A percentile compares a stretch with the other conserved stretches of the same genome.
Evolutionary conservation across 1,140 invertebrate species (phyloP).

Genomic region (Cecropterus lyciades): DNA sequence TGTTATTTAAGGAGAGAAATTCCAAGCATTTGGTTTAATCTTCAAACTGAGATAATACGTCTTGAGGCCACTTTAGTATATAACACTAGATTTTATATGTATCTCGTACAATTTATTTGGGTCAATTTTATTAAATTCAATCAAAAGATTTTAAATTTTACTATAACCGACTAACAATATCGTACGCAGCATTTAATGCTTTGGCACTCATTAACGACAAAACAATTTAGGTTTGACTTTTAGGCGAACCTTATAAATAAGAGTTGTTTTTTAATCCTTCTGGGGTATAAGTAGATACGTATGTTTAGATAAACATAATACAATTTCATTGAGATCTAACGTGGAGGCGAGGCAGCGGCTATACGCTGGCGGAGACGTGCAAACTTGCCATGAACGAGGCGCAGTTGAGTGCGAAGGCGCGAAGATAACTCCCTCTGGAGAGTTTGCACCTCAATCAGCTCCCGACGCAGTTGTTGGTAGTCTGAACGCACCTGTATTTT

Average conservation of each 20-base stretch:
- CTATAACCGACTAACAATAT: constrained; percentile 3
- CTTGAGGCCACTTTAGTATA: not conserved
- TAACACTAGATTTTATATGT: not conserved
- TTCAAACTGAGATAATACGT: not conserved
- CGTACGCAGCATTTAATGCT: constrained; percentile 29
- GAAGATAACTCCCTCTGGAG: constrained; percentile 78
- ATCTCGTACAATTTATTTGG: not conserved
- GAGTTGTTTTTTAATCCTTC: not conserved
- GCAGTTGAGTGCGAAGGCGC: constrained; percentile 73
- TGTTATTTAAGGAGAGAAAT: not conserved
- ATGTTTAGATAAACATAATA: constrained; percentile 4
- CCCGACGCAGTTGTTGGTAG: constrained; percentile 77
- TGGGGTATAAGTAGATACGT: not conserved
- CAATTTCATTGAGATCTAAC: constrained; percentile 35
- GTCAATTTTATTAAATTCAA: not conserved
- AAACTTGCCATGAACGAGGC: constrained; percentile 79
- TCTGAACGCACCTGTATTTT: constrained; percentile 76
- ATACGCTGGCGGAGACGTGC: constrained; percentile 74
- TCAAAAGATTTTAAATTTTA: not conserved
- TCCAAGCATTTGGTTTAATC: not conserved
- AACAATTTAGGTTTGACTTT: constrained; percentile 21
- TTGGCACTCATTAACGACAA: constrained; percentile 24
- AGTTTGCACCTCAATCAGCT: constrained; percentile 80
- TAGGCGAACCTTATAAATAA: constrained; percentile 17
- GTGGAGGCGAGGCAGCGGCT: constrained; percentile 69